Base-by-base conservation (phyloP, 2,113 vertebrate genomes). In the Turnix velox region DNA sequence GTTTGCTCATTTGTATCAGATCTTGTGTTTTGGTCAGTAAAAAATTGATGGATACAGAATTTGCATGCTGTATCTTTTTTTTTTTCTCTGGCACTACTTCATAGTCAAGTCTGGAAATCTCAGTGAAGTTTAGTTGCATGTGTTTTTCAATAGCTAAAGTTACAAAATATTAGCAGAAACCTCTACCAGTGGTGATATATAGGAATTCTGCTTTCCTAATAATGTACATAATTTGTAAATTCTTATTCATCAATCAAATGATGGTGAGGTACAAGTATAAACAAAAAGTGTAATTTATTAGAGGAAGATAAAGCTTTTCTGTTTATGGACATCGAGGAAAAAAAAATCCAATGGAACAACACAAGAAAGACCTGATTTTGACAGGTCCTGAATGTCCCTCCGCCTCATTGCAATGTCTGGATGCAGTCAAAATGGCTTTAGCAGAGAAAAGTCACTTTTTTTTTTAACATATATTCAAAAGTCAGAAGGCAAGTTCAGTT, bases 1-100 rank as follows among this genome's bases (percentile, higher is more conserved):
- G 1, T 13, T 0, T 0, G 22, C 59, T 54, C 27, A 33, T 27
- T 30, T 7, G 1, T 15, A 17, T 45, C 55, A 57, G 62, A 19
- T 63, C 57, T 69, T 52, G 19, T 30, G n/a, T 80, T 75, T 75
- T 39, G 25, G 12, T 40, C 42, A 33, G 22, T n/a, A 31, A 11
- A 28, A 61, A 79, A 52, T 0, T 3, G 9, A 30, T 67, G 30
- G 39, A 23, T 42, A 23, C 4, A 48, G 17, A n/a, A 25, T 61
- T 35, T 24, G 10, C 9, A 2, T 79, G 31, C 67, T 62, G 17
- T 46, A 66, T 83, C 22, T 14, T 62, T 79, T 46, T 71, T 83
- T 25, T 14, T 62, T 79, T 77, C 30, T 88, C 40, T 45, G 67
- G 7, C 7, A 10, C 6, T 57, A 5, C 46, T 73, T 85, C 39